Evolutionary conservation across 2,113 vertebrate species (phyloP), one percentile per base, ranked within the genome.

Genomic region (Festucalex cinctus): DNA sequence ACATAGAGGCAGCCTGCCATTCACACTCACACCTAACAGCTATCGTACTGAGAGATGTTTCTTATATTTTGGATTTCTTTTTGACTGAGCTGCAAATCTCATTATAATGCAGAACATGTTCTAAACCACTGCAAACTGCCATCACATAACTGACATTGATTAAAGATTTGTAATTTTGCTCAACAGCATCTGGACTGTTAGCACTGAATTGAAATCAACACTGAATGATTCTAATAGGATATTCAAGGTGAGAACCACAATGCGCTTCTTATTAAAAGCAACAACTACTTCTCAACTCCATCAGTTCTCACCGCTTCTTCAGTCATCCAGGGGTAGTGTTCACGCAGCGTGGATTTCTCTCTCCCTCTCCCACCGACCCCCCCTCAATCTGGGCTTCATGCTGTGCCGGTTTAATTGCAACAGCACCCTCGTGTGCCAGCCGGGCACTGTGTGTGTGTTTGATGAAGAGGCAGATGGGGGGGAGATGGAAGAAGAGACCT

Each of bases 361-460:
- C 81, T 79, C 65, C 73, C 62, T 83, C 73, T 70, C 65, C 63
- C 73, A 65, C 66, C 71, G 64, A 63, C 81, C 80, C 78, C 85
- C 79, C 83, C 76, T 89, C 85, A 69, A 86, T 85, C 81, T 82
- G 82, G 74, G 75, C 80, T 79, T 81, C 86, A 84, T 68, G 83
- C 89, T 88, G 89, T 2, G 90, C 78, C 74, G 68, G 82, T 90
- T 93, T 92, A 92, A 91, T 92, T 91, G 88, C 88, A 88, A 86
- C 88, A 88, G 90, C 88, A 91, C 90, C 88, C 89, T 88, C 76
- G 76, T 87, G 88, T 79, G 90, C 78, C 48, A 76, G 81, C 81
- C 36, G 82, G 83, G 80, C 85, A 69, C 48, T 53, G 61, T n/a
- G 48, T 51, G 59, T 60, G 69, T 57, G 24, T 43, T 32, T 39